Evolutionary conservation across 2,797 vertebrate genomes (phyloP).

Genomic region (Eremophila alpestris): DNA sequence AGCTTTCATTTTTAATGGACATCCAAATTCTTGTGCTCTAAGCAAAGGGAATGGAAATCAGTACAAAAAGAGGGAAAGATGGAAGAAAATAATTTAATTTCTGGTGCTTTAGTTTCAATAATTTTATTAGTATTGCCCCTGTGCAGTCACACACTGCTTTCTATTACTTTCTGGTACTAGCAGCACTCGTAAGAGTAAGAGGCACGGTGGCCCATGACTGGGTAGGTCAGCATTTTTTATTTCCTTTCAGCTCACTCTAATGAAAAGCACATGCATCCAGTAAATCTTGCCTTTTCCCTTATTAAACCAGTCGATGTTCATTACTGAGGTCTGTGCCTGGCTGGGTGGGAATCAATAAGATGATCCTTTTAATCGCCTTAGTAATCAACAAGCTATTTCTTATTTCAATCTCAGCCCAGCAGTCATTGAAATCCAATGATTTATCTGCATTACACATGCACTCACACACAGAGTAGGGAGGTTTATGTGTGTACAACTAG

Average conservation of each 20-base stretch:
- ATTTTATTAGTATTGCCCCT: conserved; percentile 51
- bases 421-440: conserved; percentile 62
- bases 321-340: conserved; percentile 74
- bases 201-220: conserved; percentile 73
- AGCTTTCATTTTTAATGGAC: conserved; percentile 1
- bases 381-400: conserved; percentile 78
- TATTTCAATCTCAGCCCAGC: conserved; percentile 59
- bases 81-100: conserved; percentile 59
- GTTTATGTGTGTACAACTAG: background rate
- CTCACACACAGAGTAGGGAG: background rate
- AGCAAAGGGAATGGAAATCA: background rate
- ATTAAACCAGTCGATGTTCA: conserved; percentile 79
- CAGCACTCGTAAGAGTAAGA: conserved; percentile 63
- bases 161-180: conserved; percentile 63
- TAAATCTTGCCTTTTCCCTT: conserved; percentile 79
- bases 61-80: background rate
- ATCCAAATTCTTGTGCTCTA: background rate
- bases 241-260: conserved; percentile 82
- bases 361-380: conserved; percentile 77
- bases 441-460: conserved; percentile 40
- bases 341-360: conserved; percentile 79
- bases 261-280: conserved; percentile 83
- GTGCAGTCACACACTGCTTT: conserved; percentile 55
- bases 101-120: conserved; percentile 59
- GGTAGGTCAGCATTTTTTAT: conserved; percentile 84